Evolutionary conservation across 2,797 vertebrate species (phyloP), one percentile per base, ranked within the genome.

Genomic region (Geotria australis): DNA sequence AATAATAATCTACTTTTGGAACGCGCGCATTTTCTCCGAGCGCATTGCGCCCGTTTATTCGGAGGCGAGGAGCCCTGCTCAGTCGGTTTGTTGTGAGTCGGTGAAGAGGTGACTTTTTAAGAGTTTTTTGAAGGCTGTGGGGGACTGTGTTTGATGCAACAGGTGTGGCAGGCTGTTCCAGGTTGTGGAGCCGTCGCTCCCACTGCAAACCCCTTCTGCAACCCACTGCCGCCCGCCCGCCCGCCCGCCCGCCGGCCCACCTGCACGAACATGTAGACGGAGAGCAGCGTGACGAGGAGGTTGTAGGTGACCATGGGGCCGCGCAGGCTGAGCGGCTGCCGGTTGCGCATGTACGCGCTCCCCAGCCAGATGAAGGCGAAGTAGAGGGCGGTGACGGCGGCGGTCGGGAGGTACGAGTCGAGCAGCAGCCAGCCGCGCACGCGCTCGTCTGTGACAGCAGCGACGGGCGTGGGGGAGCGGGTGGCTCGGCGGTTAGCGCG

Each of bases 201-300:
- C n/a, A n/a, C n/a, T n/a, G n/a, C n/a, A n/a, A n/a, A n/a, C n/a
- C n/a, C n/a, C n/a, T n/a, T n/a, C n/a, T n/a, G n/a, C n/a, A n/a
- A n/a, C n/a, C n/a, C n/a, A n/a, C n/a, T n/a, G n/a, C n/a, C n/a
- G n/a, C 15, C 15, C 15, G 15, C 15, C 15, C 15, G 15, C 15
- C 15, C 15, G n/a, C n/a, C n/a, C n/a, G 57, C 60, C 12, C 12
- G 49, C n/a, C 13, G 58, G 64, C 78, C 58, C 78, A 96, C 89
- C 89, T 94, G 81, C 64, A 70, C 80, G 70, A 88, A 85, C 88
- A 98, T 93, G 73, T 86, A 93, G 57, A 89, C 69, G 48, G 91
- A 98, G 64, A 98, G 72, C 59, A 88, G 65, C 0, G 83, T 93
- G 59, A 96, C 76, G 64, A 76, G 78, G 59, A 85, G 69, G 70